Evolutionary conservation across 1,140 invertebrate genomes (phyloP).

Genomic region (Drosophila tristis): DNA sequence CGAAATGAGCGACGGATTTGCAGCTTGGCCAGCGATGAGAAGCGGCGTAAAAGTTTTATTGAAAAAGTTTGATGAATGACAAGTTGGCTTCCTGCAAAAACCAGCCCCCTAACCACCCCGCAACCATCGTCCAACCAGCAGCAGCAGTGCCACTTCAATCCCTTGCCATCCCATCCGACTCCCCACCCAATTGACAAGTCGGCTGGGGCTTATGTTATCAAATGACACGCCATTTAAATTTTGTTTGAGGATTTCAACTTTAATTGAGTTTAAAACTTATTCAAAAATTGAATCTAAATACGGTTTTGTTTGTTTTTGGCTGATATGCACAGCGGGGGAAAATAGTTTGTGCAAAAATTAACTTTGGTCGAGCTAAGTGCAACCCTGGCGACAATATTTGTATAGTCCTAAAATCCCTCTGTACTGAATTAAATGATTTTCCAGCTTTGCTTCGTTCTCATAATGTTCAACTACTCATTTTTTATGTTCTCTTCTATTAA

Average conservation of each 20-base stretch:
- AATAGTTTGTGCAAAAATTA: background rate
- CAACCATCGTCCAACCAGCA: background rate
- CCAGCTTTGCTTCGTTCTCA: too few species aligned
- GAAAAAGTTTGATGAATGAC: constrained; percentile 80
- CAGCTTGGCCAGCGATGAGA: constrained; percentile 48
- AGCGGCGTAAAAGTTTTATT: constrained; percentile 72
- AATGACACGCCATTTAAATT: constrained; percentile 50
- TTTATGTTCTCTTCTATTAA: too few species aligned
- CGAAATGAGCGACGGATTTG: constrained; percentile 59
- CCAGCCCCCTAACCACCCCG: background rate
- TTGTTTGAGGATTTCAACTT: constrained; percentile 16
- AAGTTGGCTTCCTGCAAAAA: constrained; percentile 47
- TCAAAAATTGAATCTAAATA: constrained; percentile 30
- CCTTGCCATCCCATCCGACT: background rate
- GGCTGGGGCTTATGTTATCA: constrained; percentile 26
- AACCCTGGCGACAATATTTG: too few species aligned
- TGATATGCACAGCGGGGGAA: too few species aligned
- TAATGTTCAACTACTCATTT: too few species aligned
- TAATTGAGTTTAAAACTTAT: constrained; percentile 23
- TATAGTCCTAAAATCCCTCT: too few species aligned
- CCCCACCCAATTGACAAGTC: constrained; percentile 9
- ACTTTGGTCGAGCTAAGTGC: too few species aligned
- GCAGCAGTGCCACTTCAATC: background rate
- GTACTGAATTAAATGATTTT: too few species aligned
- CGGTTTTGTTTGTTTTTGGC: background rate